Conservation (phyloP, 2,797 vertebrate species). For the Borostomias antarcticus region DNA sequence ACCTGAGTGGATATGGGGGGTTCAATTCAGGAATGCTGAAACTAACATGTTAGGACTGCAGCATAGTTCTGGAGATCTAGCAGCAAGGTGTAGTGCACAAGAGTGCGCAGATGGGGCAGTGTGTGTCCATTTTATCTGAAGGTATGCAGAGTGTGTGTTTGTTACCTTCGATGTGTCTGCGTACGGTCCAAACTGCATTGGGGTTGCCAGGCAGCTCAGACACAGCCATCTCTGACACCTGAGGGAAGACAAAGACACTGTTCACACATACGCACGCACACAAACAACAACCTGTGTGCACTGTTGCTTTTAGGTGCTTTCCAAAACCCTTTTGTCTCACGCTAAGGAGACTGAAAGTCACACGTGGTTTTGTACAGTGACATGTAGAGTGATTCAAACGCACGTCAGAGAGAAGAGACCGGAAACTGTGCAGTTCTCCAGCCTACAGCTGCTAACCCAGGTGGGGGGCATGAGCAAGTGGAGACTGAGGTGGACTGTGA, state of each 20-base stretch:
- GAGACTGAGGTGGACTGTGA: too few relatives aligned
- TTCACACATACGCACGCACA: background rate
- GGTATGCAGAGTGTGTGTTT: slow-evolving; percentile 49
- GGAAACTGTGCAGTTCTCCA: too few relatives aligned
- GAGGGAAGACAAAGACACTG: slow-evolving; percentile 16
- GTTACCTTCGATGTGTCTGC: slow-evolving; percentile 96
- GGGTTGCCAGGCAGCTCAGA: slow-evolving; percentile 99
- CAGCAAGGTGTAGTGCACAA: background rate
- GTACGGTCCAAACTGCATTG: slow-evolving; percentile 99
- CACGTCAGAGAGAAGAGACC: too few relatives aligned
- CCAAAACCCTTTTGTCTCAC: too few relatives aligned
- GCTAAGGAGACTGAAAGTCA: too few relatives aligned
- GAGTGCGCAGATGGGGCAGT: slow-evolving; percentile 49
- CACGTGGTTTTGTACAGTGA: too few relatives aligned
- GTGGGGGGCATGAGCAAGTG: too few relatives aligned
- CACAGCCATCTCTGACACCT: slow-evolving; percentile 99
- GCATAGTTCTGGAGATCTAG: too few relatives aligned
- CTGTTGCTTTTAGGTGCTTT: too few relatives aligned
- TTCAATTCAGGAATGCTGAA: too few relatives aligned
- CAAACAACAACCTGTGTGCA: background rate
- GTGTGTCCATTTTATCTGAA: slow-evolving; percentile 33
- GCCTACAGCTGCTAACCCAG: too few relatives aligned
- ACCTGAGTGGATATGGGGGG: background rate
- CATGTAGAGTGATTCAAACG: too few relatives aligned
- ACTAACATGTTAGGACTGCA: background rate